Conservation (phyloP, 2,888 invertebrate species). For the Barypeithes pellucidus region DNA sequence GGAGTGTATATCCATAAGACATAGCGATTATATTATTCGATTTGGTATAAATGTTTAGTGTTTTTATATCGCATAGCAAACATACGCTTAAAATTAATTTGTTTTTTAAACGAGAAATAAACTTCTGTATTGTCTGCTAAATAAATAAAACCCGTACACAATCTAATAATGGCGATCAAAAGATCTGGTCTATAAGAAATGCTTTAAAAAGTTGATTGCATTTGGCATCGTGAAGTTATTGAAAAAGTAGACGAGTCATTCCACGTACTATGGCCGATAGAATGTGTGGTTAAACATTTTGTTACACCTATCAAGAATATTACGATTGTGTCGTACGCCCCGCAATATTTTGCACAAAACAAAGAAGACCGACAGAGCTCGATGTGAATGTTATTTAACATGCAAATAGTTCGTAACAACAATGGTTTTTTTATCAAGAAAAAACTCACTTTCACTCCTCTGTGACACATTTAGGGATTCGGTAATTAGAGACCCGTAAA, state of each 20-base stretch:
- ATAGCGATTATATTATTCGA: not conserved
- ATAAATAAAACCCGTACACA: conserved; percentile 39
- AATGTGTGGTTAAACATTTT: conserved; percentile 24
- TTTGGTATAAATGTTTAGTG: not conserved
- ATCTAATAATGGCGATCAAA: conserved; percentile 44
- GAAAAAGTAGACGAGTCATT: conserved; percentile 35
- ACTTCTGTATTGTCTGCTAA: conserved; percentile 33
- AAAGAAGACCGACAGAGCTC: too few relatives aligned
- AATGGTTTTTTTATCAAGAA: too few relatives aligned
- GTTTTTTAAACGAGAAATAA: conserved; percentile 17
- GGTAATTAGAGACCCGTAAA: too few relatives aligned
- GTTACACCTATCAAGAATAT: conserved; percentile 21
- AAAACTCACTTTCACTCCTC: too few relatives aligned
- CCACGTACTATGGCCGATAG: conserved; percentile 14
- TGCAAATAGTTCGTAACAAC: too few relatives aligned
- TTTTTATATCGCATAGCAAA: conserved; percentile 11
- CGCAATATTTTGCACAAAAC: too few relatives aligned
- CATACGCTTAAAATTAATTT: not conserved
- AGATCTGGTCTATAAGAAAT: conserved; percentile 25
- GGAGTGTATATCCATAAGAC: too few relatives aligned
- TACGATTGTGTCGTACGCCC: too few relatives aligned
- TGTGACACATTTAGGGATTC: too few relatives aligned
- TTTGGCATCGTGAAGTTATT: conserved; percentile 30
- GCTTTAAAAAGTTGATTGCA: conserved; percentile 31
- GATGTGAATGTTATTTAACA: too few relatives aligned